Evolutionary conservation across 1,140 invertebrate genomes (phyloP).

Genomic region (Panulirus ornatus): DNA sequence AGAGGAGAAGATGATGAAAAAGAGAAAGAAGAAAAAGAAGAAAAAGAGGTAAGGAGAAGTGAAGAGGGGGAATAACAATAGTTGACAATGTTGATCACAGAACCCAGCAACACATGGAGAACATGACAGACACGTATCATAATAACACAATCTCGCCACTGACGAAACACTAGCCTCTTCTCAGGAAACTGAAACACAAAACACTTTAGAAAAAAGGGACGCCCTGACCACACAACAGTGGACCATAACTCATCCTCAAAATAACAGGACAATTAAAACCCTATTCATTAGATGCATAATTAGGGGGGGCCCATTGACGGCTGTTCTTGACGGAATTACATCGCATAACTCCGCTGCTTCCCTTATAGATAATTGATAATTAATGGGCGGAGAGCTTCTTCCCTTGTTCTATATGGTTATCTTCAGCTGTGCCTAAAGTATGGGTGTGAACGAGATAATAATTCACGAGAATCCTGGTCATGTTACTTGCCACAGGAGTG

Average conservation of each 20-base stretch:
- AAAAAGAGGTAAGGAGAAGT: not conserved
- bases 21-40: not conserved
- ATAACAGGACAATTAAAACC: constrained; percentile 25
- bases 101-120: no score
- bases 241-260: constrained; percentile 20
- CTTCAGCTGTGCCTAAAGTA: no score
- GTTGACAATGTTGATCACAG: no score
- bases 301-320: not conserved
- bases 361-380: constrained; percentile 22
- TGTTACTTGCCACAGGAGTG: no score
- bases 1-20: not conserved
- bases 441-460: no score
- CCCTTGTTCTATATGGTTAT: no score
- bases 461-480: no score
- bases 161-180: no score
- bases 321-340: not conserved
- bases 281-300: not conserved
- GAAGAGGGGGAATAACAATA: not conserved
- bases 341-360: constrained; percentile 2
- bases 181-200: no score
- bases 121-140: no score
- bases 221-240: not conserved
- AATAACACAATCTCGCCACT: no score
- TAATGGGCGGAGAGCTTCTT: constrained; percentile 22
- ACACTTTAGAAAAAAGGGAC: no score